Evolutionary conservation across 2,888 invertebrate genomes (phyloP).

Genomic region (Macrophya annulata): DNA sequence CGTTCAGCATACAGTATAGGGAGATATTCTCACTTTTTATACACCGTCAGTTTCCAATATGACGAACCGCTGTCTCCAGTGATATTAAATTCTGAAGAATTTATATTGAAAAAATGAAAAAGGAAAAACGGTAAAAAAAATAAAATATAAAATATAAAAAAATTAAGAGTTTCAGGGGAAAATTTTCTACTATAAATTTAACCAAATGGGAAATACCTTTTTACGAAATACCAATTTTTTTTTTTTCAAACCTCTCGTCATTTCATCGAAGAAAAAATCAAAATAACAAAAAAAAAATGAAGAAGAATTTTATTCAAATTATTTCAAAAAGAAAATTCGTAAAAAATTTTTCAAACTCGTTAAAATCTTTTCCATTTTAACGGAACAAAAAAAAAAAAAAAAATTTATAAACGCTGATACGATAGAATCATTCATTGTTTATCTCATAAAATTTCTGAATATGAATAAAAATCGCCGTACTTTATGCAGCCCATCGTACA

Average conservation of each 20-base stretch:
- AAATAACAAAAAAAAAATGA: too few relatives aligned
- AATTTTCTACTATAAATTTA: background rate
- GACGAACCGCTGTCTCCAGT: slow-evolving; percentile 35
- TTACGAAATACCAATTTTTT: background rate
- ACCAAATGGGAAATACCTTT: background rate
- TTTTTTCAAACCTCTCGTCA: background rate
- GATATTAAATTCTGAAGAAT: slow-evolving; percentile 45
- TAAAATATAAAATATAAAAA: background rate
- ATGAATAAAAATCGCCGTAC: slow-evolving; percentile 19
- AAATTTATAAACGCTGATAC: background rate
- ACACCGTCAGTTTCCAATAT: slow-evolving; percentile 34
- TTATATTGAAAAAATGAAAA: slow-evolving; percentile 6
- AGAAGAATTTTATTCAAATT: too few relatives aligned
- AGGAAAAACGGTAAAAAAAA: background rate
- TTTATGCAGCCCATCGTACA: slow-evolving; percentile 41
- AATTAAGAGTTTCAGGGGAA: background rate
- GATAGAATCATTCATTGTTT: background rate
- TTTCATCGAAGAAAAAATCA: background rate
- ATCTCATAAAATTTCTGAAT: background rate
- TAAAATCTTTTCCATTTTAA: too few relatives aligned
- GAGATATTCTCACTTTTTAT: slow-evolving; percentile 32
- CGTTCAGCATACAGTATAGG: background rate
- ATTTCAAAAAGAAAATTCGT: too few relatives aligned
- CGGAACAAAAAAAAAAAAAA: too few relatives aligned
- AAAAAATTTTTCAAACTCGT: too few relatives aligned